These are phyloP conservation scores for Drosophila atripex DNA, from an alignment of 2,888 invertebrate genomes.

Conservation along the genomic window DNA sequence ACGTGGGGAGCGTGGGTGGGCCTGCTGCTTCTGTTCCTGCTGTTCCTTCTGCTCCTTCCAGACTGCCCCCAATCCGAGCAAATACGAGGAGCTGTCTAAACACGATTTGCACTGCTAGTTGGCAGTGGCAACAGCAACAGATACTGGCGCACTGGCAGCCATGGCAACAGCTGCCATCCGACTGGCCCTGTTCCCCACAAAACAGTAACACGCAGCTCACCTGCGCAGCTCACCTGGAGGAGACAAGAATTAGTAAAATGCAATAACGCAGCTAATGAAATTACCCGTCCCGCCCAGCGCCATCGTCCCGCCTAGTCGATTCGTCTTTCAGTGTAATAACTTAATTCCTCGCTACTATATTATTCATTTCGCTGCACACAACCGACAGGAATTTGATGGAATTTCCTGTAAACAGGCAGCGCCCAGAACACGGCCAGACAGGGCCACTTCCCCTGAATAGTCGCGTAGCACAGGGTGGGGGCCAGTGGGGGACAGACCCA, in stretches of 20 bases:
- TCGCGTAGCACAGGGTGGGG: conserved; percentile 4
- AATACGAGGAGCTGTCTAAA: conserved; percentile 30
- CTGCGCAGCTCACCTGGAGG: not conserved
- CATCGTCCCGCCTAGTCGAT: not conserved
- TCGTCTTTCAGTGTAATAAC: conserved; percentile 50
- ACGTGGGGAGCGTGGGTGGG: conserved; percentile 73
- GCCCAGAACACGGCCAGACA: conserved; percentile 10
- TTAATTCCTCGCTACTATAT: conserved; percentile 41
- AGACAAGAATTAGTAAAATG: not conserved
- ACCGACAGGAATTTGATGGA: conserved; percentile 51
- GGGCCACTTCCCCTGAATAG: not conserved
- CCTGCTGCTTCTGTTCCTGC: conserved; percentile 4
- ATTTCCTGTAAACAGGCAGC: conserved; percentile 52
- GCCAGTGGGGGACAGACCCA: conserved; percentile 14
- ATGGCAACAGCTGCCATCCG: conserved; percentile 29
- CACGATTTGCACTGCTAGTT: conserved; percentile 31
- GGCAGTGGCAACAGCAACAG: conserved; percentile 23
- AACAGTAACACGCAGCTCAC: conserved; percentile 35
- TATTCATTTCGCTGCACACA: conserved; percentile 52
- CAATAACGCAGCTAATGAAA: conserved; percentile 30
- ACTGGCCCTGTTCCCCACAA: conserved; percentile 1
- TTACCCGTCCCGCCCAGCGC: conserved; percentile 4
- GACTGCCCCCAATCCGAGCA: conserved; percentile 6
- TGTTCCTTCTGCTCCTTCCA: not conserved
- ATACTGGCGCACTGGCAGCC: conserved; percentile 22